Conservation (phyloP, 2,797 vertebrate species). For the Enteromius trimaculatus region DNA sequence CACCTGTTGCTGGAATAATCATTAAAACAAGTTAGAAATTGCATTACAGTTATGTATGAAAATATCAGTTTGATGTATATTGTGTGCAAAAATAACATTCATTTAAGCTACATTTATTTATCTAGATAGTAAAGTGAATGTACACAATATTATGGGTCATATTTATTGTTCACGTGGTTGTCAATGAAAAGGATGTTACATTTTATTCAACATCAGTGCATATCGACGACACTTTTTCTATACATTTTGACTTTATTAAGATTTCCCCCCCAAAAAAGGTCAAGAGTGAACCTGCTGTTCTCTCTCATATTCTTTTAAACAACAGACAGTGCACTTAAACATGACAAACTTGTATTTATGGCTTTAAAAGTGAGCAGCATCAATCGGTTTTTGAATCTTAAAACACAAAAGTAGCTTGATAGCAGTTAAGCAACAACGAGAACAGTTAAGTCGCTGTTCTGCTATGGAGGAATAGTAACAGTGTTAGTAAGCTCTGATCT, state of each 20-base stretch:
- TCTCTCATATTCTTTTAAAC: background rate
- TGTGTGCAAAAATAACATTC: background rate
- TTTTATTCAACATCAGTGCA: background rate
- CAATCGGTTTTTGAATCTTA: background rate
- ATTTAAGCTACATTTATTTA: background rate
- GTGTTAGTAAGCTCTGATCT: background rate
- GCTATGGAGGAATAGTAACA: background rate
- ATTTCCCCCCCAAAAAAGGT: background rate
- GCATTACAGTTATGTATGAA: no score
- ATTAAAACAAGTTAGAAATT: no score
- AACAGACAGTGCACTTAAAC: background rate
- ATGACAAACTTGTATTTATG: background rate
- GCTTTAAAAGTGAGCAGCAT: background rate
- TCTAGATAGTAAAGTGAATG: background rate
- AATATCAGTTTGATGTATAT: no score
- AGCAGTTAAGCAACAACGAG: background rate
- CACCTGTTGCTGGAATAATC: no score
- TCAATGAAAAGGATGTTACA: background rate
- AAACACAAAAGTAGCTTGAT: background rate
- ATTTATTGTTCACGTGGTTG: background rate
- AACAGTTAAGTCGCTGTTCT: background rate
- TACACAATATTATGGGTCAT: background rate
- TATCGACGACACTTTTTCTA: background rate
- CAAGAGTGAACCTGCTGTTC: background rate
- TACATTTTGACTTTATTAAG: background rate